Base-by-base conservation (phyloP, 2,888 invertebrate genomes). In the Nezara viridula region DNA sequence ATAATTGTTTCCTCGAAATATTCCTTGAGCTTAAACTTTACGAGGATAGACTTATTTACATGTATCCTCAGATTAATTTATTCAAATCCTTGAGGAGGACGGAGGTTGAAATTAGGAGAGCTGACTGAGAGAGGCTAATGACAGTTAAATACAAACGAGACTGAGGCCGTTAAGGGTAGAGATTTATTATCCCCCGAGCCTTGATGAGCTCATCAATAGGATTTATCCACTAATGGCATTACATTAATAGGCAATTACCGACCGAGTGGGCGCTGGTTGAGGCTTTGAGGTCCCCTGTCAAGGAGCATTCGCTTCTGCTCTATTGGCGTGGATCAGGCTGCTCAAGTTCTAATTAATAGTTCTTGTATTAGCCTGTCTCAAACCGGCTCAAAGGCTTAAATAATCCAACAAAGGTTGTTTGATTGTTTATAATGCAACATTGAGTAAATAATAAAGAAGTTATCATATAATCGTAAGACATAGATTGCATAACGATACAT, bases 121-220 rank as follows among this genome's bases (percentile, higher is more conserved):
- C 9, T 32, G 66, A 73, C 19, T 1, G 32, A 32, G 66, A 37
- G 21, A 32, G 16, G 7, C 66, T 73, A 37, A 37, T 37, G 66
- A 1, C 37, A 9, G 32, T 73, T 73, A 37, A 37, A 73, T 21
- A 37, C 32, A 16, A 73, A 73, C 1, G 37, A 21, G 9, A 37
- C 14, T 19, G 66, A 73, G 19, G 19, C 21, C 14, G 32, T 37
- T 73, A 21, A 37, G 0, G 37, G 7, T 21, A 37, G 37, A 37
- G 66, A 73, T 32, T 73, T 73, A 73, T 73, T 73, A 73, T 73
- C 19, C 27, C 12, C 32, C 6, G 32, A 73, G 66, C 32, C 14
- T 73, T 73, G 66, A 73, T 73, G 66, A 73, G 66, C 66, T 73
- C 66, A 73, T 73, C 66, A 73, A 73, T 73, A 7, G 37, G 37